A percentile compares a stretch with the other conserved stretches of the same genome.
Evolutionary conservation across 2,888 invertebrate genomes (phyloP).

Genomic region (Parapristionchus giblindavisi): DNA sequence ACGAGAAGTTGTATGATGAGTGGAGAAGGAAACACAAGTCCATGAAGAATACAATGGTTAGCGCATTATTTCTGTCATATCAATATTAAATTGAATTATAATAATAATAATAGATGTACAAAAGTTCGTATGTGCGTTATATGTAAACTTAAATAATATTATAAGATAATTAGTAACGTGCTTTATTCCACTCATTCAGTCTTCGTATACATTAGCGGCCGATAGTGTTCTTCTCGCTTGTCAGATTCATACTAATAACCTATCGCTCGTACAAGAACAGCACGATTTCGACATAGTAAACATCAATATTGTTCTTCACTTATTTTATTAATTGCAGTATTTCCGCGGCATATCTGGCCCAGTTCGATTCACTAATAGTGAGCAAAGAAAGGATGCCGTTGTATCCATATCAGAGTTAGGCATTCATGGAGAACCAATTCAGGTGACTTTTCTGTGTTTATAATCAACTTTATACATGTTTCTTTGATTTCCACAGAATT

Average conservation of each 20-base stretch:
- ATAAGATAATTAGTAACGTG: neutral
- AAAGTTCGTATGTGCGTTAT: neutral
- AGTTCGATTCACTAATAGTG: conserved; percentile 2
- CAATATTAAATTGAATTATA: neutral
- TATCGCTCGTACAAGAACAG: no score
- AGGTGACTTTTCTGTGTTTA: neutral
- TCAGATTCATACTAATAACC: no score
- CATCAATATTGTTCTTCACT: neutral
- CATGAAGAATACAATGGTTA: conserved; percentile 13
- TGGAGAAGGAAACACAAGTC: conserved; percentile 1
- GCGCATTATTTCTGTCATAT: no score
- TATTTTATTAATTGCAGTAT: conserved; percentile 7
- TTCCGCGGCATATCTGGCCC: conserved; percentile 35
- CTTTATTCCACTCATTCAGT: no score
- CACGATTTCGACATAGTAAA: neutral
- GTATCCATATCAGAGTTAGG: conserved; percentile 38
- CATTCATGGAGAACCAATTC: conserved; percentile 33
- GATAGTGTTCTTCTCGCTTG: conserved; percentile 29
- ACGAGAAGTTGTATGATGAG: neutral
- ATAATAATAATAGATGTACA: neutral
- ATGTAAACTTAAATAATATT: neutral
- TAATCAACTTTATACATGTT: no score
- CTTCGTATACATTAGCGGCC: neutral
- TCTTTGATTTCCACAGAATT: no score
- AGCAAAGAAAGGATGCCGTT: conserved; percentile 20